Conservation (phyloP, 2,888 invertebrate species). For the Parnassius glacialis region DNA sequence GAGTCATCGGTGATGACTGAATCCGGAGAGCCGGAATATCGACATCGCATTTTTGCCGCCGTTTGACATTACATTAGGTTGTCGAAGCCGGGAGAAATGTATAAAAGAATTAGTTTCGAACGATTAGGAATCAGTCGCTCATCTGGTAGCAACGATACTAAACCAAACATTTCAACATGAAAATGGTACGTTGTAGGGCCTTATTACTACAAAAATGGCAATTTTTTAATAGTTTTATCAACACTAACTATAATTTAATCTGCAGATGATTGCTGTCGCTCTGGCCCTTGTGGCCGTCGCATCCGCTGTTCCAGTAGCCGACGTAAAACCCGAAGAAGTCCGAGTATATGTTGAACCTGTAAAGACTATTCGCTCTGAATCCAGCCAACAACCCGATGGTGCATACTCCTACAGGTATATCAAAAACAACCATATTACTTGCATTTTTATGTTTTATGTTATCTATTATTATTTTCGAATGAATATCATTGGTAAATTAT, state of each 20-base stretch:
- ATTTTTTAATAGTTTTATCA: not conserved
- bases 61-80: conserved; percentile 66
- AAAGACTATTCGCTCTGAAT: conserved; percentile 48
- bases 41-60: conserved; percentile 59
- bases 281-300: conserved; percentile 59
- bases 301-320: conserved; percentile 47
- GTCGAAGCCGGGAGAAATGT: conserved; percentile 57
- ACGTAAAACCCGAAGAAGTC: conserved; percentile 36
- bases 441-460: too few relatives aligned
- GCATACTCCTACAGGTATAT: conserved; percentile 50
- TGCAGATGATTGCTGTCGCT: conserved; percentile 50
- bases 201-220: too few relatives aligned
- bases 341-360: conserved; percentile 34
- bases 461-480: too few relatives aligned
- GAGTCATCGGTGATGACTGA: too few relatives aligned
- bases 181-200: conserved; percentile 57
- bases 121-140: conserved; percentile 63
- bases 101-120: conserved; percentile 66
- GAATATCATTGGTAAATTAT: too few relatives aligned
- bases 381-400: conserved; percentile 52
- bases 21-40: conserved; percentile 59
- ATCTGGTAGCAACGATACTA: conserved; percentile 54
- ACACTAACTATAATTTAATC: conserved; percentile 19
- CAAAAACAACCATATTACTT: too few relatives aligned
- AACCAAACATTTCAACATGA: conserved; percentile 61